Conservation (phyloP, 2,888 invertebrate genomes). For the Lasioglossum pauxillum region DNA sequence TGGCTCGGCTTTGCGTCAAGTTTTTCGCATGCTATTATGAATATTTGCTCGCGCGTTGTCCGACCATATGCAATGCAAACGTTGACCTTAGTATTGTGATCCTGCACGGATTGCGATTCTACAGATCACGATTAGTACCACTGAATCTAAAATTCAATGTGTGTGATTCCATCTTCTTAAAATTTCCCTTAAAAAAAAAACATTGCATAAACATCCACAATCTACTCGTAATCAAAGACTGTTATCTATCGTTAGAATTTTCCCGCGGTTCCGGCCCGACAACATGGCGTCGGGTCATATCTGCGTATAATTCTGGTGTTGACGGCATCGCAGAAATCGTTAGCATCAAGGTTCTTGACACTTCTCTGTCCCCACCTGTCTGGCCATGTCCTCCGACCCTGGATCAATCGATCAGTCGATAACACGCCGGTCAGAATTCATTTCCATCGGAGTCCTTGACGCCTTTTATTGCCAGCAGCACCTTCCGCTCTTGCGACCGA, state of each 20-base stretch:
- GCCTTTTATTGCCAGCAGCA: conserved; percentile 22
- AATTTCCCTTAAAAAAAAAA: not conserved
- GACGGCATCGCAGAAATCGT: conserved; percentile 36
- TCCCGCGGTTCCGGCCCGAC: not conserved
- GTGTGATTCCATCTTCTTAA: too few species aligned
- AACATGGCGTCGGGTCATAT: conserved; percentile 7
- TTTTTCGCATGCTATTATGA: conserved; percentile 22
- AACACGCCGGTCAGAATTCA: conserved; percentile 48
- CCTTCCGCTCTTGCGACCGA: conserved; percentile 25
- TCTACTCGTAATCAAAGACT: conserved; percentile 15
- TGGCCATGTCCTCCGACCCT: not conserved
- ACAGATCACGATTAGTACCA: not conserved
- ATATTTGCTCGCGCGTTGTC: not conserved
- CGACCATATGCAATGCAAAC: not conserved
- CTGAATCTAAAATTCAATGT: too few species aligned
- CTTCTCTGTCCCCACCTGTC: not conserved
- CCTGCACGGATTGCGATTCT: too few species aligned
- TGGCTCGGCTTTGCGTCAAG: conserved; percentile 27
- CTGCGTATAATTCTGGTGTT: conserved; percentile 39
- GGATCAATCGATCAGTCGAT: conserved; percentile 52
- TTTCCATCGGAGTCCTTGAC: conserved; percentile 36
- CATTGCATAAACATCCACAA: not conserved
- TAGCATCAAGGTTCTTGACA: conserved; percentile 42
- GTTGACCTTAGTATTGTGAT: not conserved
- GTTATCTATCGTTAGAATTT: conserved; percentile 16